A percentile compares a stretch with the other conserved stretches of the same genome.
phyloP scores from a whole-genome alignment of 1,140 invertebrate genomes.

The Camponotus pennsylvanicus region DNA sequence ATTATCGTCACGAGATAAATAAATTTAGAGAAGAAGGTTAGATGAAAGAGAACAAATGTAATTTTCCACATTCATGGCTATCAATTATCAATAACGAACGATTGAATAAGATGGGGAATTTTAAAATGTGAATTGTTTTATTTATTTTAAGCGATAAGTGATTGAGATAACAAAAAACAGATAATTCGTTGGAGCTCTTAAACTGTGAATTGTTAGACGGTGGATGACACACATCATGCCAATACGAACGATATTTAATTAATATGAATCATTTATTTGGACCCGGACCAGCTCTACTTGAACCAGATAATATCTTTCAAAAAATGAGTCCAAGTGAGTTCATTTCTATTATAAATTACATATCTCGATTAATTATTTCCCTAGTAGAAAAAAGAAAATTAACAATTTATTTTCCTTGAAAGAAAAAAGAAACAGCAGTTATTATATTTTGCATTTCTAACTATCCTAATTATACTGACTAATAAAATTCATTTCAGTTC shows the following conservation, averaged over 20 bases:
- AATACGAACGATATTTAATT: constrained; percentile 5
- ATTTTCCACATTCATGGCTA: neutral
- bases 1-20: neutral
- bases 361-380: neutral
- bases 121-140: neutral
- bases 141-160: constrained; percentile 34
- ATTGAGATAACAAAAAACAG: constrained; percentile 31
- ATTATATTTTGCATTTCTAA: neutral
- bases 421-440: neutral
- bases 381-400: neutral
- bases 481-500: constrained; percentile 68
- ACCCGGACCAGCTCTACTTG: no score
- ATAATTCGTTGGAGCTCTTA: neutral
- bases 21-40: neutral
- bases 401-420: neutral
- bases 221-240: neutral
- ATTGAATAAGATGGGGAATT: neutral
- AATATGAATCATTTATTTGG: constrained; percentile 28
- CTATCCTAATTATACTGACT: neutral
- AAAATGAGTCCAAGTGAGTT: constrained; percentile 41
- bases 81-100: neutral
- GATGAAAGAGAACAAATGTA: neutral
- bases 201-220: neutral
- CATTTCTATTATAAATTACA: neutral
- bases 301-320: neutral